Evolutionary conservation across 2,888 invertebrate species (phyloP), one percentile per base, ranked within the genome.

Genomic region (Campoplex capitator): DNA sequence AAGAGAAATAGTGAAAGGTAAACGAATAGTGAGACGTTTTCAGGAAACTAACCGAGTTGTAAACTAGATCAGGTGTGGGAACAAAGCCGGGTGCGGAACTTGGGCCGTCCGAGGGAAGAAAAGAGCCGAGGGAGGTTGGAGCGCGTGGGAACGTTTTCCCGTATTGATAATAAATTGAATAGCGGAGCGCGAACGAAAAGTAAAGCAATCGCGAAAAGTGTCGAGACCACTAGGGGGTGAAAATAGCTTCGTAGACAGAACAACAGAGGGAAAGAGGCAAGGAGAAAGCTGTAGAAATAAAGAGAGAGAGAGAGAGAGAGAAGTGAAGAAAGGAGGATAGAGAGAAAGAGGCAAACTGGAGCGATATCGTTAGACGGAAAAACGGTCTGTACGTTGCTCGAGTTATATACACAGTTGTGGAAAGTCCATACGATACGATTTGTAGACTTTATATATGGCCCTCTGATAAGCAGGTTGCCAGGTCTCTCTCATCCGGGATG

Each of bases 151-250:
- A 56, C 68, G 56, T 38, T 83, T 83, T 76, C 70, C 76, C 35
- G 79, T 85, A 85, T 87, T 83, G 87, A 87, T 85, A 83, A 87
- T 87, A 83, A 79, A 85, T 87, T 83, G 82, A 87, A 87, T 85
- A 73, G 83, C 8, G 23, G 28, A 54, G 76, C 65, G 32, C 62
- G 51, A 73, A 83, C 80, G 74, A 79, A 83, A 80, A 78, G 86
- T 84, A 82, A 84, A 87, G 78, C 84, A 79, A 87, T 87, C 87
- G 87, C 56, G 54, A 65, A 83, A 70, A 84, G 84, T 84, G 87
- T 84, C 78, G 73, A 70, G 71, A 67, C 51, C 51, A 23, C 62
- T 16, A 58, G 51, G 67, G 58, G 18, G 28, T 23, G 78, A 74
- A 87, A 82, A 82, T 35, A 54, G 42, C 56, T 82, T 56, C n/a